Base-by-base conservation (phyloP, 64 coral and sea anemone genomes). In the Pocillopora verrucosa region DNA sequence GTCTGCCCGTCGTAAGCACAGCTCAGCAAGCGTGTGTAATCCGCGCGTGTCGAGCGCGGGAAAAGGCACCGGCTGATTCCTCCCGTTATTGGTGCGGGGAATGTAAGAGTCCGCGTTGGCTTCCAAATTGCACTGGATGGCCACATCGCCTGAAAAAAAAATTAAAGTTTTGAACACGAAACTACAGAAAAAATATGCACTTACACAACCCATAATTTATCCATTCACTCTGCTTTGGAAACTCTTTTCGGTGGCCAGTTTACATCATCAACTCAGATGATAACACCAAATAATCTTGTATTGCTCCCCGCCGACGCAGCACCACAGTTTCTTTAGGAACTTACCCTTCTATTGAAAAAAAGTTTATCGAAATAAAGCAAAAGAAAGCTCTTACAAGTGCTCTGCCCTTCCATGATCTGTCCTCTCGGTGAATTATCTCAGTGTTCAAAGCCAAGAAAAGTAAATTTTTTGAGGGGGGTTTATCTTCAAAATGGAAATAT, bases 21-120 rank as follows among this genome's bases (percentile, higher is more conserved):
- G 76, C n/a, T 92, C 90, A 2, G 90, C 90, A 35, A 92, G 78
- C 41, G 90, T 92, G 41, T 92, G 90, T 2, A 92, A 65, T 15
- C 90, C 90, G 56, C 80, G 90, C 12, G 90, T 92, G 83, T 92
- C 90, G 3, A 92, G 65, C 36, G 64, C 82, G 37, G 82, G 63
- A 72, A 85, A 85, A 85, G 19, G 20, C 51, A 37, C 11, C 37
- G 82, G 64, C 57, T 85, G 62, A 65, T 72, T 85, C 64, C 82
- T 65, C 37, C 82, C 82, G 70, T 41, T 72, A 26, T 3, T 85
- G 65, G 45, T 20, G 65, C 65, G 63, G 16, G 36, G 38, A 9
- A 16, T 37, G 35, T 85, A 36, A 16, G 64, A 45, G 82, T 85
- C 70, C 11, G 60, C 80, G 61, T 36, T 36, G 34, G 61, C 20